Percentiles rank a stretch among this genome's conserved stretches.
These are phyloP conservation scores for Cynopterus brachyotis DNA, from an alignment of 2,113 vertebrate genomes.

Conservation along the genomic window DNA sequence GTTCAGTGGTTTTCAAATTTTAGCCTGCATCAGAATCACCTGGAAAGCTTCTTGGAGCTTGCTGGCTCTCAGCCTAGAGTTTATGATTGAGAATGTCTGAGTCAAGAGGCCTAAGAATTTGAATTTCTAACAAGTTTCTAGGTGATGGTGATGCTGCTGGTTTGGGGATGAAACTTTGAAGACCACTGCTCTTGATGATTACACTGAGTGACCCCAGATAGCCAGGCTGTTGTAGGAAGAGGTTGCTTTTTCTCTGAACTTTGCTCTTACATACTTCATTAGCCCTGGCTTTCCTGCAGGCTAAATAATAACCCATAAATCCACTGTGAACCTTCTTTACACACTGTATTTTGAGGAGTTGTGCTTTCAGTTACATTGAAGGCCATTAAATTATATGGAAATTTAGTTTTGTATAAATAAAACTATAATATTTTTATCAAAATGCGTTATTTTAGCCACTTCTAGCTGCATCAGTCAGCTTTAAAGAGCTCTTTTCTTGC, in stretches of 20 bases:
- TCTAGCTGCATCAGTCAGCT: not conserved
- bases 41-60: not conserved
- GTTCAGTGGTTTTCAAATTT: not conserved
- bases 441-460: not conserved
- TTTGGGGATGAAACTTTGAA: not conserved
- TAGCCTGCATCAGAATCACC: not conserved
- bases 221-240: not conserved
- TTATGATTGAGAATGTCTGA: not conserved
- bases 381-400: not conserved
- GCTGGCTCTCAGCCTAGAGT: not conserved
- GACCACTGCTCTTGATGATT: not conserved
- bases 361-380: not conserved
- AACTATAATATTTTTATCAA: constrained; percentile 10
- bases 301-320: not conserved
- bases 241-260: not conserved
- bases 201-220: not conserved
- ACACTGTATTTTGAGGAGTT: not conserved
- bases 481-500: not conserved
- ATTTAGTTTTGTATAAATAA: constrained; percentile 4
- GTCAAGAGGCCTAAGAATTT: not conserved
- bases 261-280: not conserved
- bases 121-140: not conserved
- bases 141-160: not conserved
- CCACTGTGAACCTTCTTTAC: not conserved
- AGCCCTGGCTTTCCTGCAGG: not conserved